Base-by-base conservation (phyloP, 2,797 vertebrate genomes). In the Sparidentex hasta region DNA sequence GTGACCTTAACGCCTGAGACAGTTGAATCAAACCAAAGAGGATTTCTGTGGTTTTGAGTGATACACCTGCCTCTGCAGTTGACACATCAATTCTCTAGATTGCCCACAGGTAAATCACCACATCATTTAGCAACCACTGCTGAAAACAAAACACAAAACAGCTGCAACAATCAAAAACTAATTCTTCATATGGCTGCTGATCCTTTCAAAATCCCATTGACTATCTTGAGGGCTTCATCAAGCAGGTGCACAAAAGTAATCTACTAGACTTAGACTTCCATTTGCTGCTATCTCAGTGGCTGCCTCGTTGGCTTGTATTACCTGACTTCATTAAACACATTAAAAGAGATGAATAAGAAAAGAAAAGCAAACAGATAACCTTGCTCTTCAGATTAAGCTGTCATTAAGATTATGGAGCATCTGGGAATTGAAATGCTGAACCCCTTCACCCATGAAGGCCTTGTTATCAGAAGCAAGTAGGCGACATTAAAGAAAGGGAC, bases 381-480 rank as follows among this genome's bases (percentile, higher is more conserved):
- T 51, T 33, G 44, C 51, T 62, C 62, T 59, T 59, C 18, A 82
- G 67, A 65, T 68, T 52, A 52, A 55, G 29, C 74, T 20, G 18
- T 18, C 59, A 81, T 48, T 38, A 7, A 75, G n/a, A 70, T 65
- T 43, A 65, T 20, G 33, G 2, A 57, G 51, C 13, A 0, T 72
- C 55, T 63, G 51, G 63, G 8, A 84, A 80, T 84, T 83, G 8
- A 83, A 86, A 74, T 11, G 20, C 38, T 46, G 25, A 65, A 56
- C 58, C 14, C 51, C 57, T 78, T 73, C 57, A 56, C 65, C 68
- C 27, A 11, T 27, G 7, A 71, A 27, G 14, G 20, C 8, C n/a
- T 75, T 76, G 29, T 81, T 87, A 86, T 89, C 71, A 74, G 54
- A 82, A 57, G 68, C 20, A 25, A 59, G 58, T 23, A 38, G 20